A percentile compares a stretch with the other conserved stretches of the same genome.
phyloP scores from a whole-genome alignment of 2,113 vertebrate species.

The Sebastes schlegelii region DNA sequence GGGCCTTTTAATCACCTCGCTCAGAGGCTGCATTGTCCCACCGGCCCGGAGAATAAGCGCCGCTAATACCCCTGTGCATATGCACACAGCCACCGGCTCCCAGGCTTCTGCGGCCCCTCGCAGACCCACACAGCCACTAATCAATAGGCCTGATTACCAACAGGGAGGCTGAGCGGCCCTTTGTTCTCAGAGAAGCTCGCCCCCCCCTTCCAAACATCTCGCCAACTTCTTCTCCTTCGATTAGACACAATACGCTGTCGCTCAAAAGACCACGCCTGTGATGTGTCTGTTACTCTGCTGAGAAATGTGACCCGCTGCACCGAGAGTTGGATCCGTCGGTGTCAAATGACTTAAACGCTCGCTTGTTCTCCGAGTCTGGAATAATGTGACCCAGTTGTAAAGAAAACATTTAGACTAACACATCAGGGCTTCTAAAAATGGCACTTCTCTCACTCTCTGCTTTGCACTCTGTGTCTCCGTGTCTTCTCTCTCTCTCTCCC shows the following conservation, averaged over 20 bases:
- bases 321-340: neutral
- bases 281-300: constrained; percentile 21
- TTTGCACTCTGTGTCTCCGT: constrained; percentile 61
- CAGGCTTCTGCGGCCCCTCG: constrained; percentile 56
- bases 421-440: constrained; percentile 73
- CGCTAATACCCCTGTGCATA: constrained; percentile 81
- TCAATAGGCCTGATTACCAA: constrained; percentile 86
- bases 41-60: constrained; percentile 76
- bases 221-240: constrained; percentile 36
- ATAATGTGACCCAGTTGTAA: constrained; percentile 74
- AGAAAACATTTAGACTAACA: constrained; percentile 69
- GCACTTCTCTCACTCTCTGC: constrained; percentile 61
- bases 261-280: constrained; percentile 9
- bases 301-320: constrained; percentile 41
- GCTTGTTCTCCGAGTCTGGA: constrained; percentile 37
- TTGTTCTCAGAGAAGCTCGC: constrained; percentile 65
- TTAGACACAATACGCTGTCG: constrained; percentile 7
- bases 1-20: constrained; percentile 83
- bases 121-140: constrained; percentile 71
- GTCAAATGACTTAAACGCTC: constrained; percentile 28
- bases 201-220: constrained; percentile 32
- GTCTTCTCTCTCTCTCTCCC: constrained; percentile 52
- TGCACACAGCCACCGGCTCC: constrained; percentile 72
- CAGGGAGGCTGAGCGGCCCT: constrained; percentile 61
- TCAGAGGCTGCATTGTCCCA: constrained; percentile 81